These are phyloP conservation scores for Tiphia femorata DNA, from an alignment of 2,888 invertebrate species.

Conservation along the genomic window DNA sequence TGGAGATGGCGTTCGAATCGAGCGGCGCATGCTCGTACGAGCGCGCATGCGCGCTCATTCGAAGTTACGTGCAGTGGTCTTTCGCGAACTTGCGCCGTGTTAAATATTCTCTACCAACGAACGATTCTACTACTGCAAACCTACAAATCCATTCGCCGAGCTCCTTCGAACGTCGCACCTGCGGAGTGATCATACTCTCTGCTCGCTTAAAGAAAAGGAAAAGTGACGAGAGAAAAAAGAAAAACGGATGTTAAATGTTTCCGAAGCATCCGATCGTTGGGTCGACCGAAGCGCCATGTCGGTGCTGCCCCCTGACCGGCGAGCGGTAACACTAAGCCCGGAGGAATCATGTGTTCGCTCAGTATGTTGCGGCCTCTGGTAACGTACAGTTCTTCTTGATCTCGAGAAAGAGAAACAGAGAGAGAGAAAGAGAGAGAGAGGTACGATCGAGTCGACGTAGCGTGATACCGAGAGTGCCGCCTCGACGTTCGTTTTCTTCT, in stretches of 20 bases:
- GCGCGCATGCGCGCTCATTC: too few species aligned
- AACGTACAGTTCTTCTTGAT: constrained; percentile 37
- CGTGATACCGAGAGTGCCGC: background rate
- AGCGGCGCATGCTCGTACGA: too few species aligned
- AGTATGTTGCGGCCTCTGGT: constrained; percentile 56
- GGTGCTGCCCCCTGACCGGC: constrained; percentile 47
- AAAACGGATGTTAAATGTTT: background rate
- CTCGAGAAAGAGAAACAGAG: background rate
- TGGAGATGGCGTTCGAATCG: too few species aligned
- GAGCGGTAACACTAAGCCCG: constrained; percentile 34
- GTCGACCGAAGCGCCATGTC: constrained; percentile 27
- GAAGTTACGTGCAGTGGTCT: too few species aligned
- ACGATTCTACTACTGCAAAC: too few species aligned
- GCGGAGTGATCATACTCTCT: too few species aligned
- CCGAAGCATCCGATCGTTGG: constrained; percentile 13
- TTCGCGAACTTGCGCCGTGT: too few species aligned
- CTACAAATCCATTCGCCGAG: too few species aligned
- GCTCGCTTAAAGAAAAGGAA: too few species aligned
- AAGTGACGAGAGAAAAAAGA: background rate
- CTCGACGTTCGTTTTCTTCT: background rate
- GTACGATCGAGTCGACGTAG: background rate
- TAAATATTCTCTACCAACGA: too few species aligned
- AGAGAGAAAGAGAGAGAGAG: background rate
- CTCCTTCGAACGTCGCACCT: too few species aligned
- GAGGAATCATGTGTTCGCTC: constrained; percentile 56